phyloP scores from a whole-genome alignment of 2,113 vertebrate species.

The Coptodon bakossiorum region DNA sequence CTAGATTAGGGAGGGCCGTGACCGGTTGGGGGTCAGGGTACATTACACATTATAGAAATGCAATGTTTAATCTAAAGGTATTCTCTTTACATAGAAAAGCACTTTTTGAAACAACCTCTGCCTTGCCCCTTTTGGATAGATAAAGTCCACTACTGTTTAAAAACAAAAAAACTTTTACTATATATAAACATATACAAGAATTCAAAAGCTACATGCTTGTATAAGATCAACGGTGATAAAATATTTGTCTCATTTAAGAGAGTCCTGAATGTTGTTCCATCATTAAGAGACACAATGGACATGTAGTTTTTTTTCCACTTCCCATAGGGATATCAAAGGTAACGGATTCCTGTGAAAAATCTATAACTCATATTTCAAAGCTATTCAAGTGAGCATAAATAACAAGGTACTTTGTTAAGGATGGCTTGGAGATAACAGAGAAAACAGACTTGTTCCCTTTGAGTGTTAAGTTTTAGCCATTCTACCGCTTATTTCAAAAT shows the following conservation, averaged over 20 bases:
- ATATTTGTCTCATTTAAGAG: neutral
- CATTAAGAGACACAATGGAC: neutral
- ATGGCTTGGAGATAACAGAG: neutral
- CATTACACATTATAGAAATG: neutral
- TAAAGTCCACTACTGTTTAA: neutral
- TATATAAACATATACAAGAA: neutral
- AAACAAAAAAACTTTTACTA: neutral
- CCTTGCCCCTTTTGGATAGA: neutral
- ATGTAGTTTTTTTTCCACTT: neutral
- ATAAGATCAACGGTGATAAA: neutral
- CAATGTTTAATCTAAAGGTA: neutral
- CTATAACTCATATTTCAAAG: neutral
- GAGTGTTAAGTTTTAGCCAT: neutral
- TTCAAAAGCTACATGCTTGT: neutral
- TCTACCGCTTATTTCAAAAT: neutral
- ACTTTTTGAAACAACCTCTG: neutral
- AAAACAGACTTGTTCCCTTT: neutral
- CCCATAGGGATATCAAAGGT: neutral
- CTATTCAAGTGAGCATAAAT: neutral
- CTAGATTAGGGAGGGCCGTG: neutral
- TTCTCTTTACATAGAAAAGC: neutral
- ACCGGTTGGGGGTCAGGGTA: neutral
- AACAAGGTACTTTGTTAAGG: neutral
- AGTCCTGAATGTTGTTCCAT: neutral
- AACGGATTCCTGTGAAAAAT: neutral